phyloP scores from a whole-genome alignment of 1,140 invertebrate species.

The Sitophilus oryzae region DNA sequence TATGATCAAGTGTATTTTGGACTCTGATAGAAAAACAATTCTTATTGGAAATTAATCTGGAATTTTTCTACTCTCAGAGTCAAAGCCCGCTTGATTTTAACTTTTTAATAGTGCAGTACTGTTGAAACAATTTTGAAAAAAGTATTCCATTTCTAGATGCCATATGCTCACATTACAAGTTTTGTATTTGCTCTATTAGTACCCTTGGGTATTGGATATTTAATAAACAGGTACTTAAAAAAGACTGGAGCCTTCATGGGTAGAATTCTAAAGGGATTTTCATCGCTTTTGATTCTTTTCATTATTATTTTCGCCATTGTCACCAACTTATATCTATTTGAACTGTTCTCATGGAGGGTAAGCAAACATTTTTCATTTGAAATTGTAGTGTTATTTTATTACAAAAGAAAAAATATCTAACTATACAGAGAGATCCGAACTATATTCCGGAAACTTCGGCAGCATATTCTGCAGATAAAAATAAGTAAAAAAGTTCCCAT shows the following conservation, averaged over 20 bases:
- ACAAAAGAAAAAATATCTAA: too few species aligned
- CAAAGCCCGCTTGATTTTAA: too few species aligned
- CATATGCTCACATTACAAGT: conserved; percentile 71
- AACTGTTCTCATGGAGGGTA: conserved; percentile 82
- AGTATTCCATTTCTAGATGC: conserved; percentile 49
- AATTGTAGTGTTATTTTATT: too few species aligned
- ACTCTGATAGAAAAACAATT: too few species aligned
- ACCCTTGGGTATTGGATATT: conserved; percentile 74
- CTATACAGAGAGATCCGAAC: too few species aligned
- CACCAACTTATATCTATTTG: conserved; percentile 87
- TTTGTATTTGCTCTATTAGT: conserved; percentile 75
- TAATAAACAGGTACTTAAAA: conserved; percentile 65
- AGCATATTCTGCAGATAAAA: too few species aligned
- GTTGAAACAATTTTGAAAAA: background rate
- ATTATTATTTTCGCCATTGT: conserved; percentile 89
- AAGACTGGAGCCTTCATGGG: conserved; percentile 64
- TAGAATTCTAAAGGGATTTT: conserved; percentile 79
- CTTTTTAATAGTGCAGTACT: too few species aligned
- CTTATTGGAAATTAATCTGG: too few species aligned
- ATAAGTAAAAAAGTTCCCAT: too few species aligned
- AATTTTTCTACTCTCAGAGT: too few species aligned
- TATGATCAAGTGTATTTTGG: background rate
- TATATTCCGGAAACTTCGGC: too few species aligned
- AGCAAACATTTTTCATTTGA: too few species aligned
- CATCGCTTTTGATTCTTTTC: conserved; percentile 75